These are phyloP conservation scores for Deroptyus accipitrinus DNA, from an alignment of 2,113 vertebrate species.

Conservation along the genomic window DNA sequence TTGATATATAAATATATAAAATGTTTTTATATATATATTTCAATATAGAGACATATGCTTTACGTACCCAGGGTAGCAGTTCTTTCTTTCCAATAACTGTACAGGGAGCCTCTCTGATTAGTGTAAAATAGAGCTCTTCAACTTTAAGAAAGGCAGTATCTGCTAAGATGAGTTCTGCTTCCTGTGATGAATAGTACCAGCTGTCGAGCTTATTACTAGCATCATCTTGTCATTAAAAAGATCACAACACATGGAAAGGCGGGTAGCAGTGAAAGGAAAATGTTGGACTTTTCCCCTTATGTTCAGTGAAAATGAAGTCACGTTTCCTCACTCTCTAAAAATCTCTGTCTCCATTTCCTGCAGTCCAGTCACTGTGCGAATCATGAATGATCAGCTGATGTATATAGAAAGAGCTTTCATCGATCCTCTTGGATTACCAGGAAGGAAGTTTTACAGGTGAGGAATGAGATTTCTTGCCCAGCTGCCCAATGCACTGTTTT, in stretches of 20 bases:
- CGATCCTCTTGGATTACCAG: slow-evolving; percentile 91
- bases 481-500: not conserved
- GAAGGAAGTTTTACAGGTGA: slow-evolving; percentile 93
- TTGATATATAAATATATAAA: not conserved
- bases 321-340: not conserved
- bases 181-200: not conserved
- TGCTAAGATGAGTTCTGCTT: not conserved
- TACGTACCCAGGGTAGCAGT: not conserved
- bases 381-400: slow-evolving; percentile 92
- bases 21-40: not conserved
- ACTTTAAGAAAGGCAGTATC: not conserved
- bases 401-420: slow-evolving; percentile 90
- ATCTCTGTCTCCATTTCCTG: not conserved
- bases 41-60: not conserved
- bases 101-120: not conserved
- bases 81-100: not conserved
- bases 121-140: not conserved
- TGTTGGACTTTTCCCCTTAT: not conserved
- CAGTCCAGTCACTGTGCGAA: slow-evolving; percentile 75
- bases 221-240: not conserved
- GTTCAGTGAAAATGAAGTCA: not conserved
- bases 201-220: not conserved
- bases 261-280: not conserved
- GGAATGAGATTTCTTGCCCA: not conserved
- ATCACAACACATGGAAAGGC: not conserved